Conservation (phyloP, 2,888 invertebrate species). For the Odontothrips loti region DNA sequence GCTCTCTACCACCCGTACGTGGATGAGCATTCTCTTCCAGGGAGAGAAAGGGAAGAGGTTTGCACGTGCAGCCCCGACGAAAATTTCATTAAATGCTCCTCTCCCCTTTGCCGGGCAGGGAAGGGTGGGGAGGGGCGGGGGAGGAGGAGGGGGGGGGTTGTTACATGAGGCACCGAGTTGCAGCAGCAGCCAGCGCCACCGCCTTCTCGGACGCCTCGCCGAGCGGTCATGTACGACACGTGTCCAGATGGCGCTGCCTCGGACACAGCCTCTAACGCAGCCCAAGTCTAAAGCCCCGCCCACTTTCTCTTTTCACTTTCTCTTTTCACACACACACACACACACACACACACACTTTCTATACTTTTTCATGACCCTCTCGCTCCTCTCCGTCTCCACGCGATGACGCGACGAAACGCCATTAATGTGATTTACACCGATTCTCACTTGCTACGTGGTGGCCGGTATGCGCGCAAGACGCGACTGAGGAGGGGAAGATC, state of each 20-base stretch:
- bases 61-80: conserved; percentile 1
- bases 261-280: no score
- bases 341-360: neutral
- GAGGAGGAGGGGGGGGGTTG: neutral
- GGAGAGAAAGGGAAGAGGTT: neutral
- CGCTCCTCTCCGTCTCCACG: no score
- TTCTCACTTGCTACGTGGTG: no score
- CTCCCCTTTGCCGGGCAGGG: neutral
- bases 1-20: neutral
- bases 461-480: no score
- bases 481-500: no score
- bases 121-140: neutral
- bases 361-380: no score
- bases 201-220: neutral
- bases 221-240: neutral
- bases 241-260: no score
- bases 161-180: no score
- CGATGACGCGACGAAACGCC: no score
- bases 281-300: neutral
- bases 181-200: no score
- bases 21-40: neutral
- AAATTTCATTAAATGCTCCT: conserved; percentile 19
- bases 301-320: neutral
- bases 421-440: no score
- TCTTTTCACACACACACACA: neutral